Percentiles rank a stretch among this genome's conserved stretches.
Conservation (phyloP, 2,888 invertebrate genomes). For the Sipha maydis region DNA sequence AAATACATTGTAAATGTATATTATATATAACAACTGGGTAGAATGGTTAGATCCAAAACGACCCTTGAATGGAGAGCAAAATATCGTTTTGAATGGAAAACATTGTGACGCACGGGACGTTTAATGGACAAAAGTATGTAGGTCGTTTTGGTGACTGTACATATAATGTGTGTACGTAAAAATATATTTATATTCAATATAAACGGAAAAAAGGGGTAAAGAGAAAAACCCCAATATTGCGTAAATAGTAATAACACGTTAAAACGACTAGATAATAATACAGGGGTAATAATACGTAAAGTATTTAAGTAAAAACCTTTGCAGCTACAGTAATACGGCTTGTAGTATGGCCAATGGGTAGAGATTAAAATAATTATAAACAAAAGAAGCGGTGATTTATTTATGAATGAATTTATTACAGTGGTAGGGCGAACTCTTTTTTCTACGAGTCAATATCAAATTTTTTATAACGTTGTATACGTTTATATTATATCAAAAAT, state of each 20-base stretch:
- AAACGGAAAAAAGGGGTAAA: background rate
- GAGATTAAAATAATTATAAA: constrained; percentile 42
- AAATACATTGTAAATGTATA: background rate
- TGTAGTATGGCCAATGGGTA: background rate
- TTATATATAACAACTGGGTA: background rate
- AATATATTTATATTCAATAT: no score
- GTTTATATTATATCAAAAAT: no score
- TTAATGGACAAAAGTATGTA: background rate
- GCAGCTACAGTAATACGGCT: background rate
- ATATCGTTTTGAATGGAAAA: background rate
- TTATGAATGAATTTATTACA: no score
- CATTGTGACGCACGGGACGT: background rate
- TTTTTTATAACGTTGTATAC: no score
- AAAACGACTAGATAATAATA: background rate
- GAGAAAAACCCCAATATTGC: background rate
- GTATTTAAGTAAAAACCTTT: background rate
- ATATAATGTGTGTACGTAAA: no score
- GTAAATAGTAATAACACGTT: background rate
- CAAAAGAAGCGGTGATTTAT: no score
- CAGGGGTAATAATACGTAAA: background rate
- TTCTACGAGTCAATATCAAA: no score
- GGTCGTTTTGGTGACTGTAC: background rate
- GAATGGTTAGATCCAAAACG: background rate
- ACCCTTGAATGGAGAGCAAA: background rate
- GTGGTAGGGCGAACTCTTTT: no score